These are phyloP conservation scores for Nipponacmea schrenckii DNA, from an alignment of 2,888 invertebrate genomes.

Conservation along the genomic window DNA sequence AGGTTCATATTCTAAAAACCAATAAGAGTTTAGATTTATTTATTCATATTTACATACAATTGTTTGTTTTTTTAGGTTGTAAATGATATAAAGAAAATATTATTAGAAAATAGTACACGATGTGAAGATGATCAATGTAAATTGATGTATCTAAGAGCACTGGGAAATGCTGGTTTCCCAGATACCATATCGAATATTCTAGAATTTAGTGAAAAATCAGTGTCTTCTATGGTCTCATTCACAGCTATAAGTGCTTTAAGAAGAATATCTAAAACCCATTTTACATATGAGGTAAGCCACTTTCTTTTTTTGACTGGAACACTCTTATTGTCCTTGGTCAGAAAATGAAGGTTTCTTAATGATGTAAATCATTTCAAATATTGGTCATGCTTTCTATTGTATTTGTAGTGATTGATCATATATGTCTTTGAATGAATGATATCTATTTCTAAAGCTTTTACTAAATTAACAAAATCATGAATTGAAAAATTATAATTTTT, in stretches of 20 bases:
- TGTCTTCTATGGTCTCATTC: slow-evolving; percentile 72
- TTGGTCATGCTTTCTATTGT: too few species aligned
- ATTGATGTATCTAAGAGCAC: slow-evolving; percentile 75
- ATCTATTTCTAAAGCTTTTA: too few species aligned
- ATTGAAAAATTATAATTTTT: too few species aligned
- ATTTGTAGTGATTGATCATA: too few species aligned
- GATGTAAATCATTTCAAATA: too few species aligned
- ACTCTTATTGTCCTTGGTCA: too few species aligned
- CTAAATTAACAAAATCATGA: too few species aligned
- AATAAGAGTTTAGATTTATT: too few species aligned
- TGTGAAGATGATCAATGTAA: slow-evolving; percentile 74
- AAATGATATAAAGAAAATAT: slow-evolving; percentile 56
- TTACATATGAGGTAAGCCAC: slow-evolving; percentile 43
- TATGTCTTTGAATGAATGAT: too few species aligned
- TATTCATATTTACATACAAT: not conserved
- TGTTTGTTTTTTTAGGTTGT: slow-evolving; percentile 50
- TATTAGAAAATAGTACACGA: slow-evolving; percentile 68
- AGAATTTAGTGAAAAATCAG: slow-evolving; percentile 71
- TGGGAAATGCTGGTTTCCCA: slow-evolving; percentile 77
- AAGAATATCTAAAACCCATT: slow-evolving; percentile 43
- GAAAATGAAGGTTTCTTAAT: too few species aligned
- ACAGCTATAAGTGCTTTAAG: slow-evolving; percentile 78
- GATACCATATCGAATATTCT: slow-evolving; percentile 75
- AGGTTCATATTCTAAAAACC: too few species aligned
- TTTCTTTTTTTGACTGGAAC: not conserved